These are phyloP conservation scores for Eumaeus atala DNA, from an alignment of 1,140 invertebrate species.

Conservation along the genomic window DNA sequence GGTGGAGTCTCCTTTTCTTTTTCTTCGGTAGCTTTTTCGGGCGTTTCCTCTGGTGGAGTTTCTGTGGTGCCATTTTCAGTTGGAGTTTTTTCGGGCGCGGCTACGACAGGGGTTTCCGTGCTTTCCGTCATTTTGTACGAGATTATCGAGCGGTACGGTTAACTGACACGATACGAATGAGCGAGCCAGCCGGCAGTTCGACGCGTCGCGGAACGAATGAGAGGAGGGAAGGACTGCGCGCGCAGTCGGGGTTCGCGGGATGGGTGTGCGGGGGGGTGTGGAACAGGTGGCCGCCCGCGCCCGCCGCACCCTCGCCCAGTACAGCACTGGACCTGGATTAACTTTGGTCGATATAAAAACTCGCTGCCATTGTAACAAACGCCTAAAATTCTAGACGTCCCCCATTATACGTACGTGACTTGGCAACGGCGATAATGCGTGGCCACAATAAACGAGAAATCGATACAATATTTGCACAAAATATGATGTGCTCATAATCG, in stretches of 20 bases:
- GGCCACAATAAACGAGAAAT: constrained; percentile 26
- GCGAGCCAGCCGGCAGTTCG: constrained; percentile 50
- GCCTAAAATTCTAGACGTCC: constrained; percentile 27
- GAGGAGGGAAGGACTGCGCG: constrained; percentile 55
- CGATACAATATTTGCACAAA: constrained; percentile 37
- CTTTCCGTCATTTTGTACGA: constrained; percentile 65
- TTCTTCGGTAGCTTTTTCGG: constrained; percentile 67
- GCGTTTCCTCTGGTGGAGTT: constrained; percentile 70
- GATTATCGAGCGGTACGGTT: constrained; percentile 40
- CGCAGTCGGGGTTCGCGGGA: constrained; percentile 36
- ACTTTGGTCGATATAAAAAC: constrained; percentile 54
- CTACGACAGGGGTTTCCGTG: constrained; percentile 66
- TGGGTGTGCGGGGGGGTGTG: constrained; percentile 29
- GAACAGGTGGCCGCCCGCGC: constrained; percentile 50
- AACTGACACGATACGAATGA: constrained; percentile 50
- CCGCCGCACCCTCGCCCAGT: constrained; percentile 37
- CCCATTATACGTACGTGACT: constrained; percentile 45
- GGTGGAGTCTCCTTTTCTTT: constrained; percentile 77
- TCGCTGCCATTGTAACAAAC: constrained; percentile 18
- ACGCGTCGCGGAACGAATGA: constrained; percentile 67
- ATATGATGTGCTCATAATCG: constrained; percentile 26
- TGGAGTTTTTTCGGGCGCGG: constrained; percentile 67
- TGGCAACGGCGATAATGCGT: constrained; percentile 44
- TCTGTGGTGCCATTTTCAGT: constrained; percentile 70
- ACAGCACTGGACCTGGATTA: constrained; percentile 61